Evolutionary conservation across 64 coral and sea anemone species (phyloP).

Genomic region (Catalaphyllia jardinei): DNA sequence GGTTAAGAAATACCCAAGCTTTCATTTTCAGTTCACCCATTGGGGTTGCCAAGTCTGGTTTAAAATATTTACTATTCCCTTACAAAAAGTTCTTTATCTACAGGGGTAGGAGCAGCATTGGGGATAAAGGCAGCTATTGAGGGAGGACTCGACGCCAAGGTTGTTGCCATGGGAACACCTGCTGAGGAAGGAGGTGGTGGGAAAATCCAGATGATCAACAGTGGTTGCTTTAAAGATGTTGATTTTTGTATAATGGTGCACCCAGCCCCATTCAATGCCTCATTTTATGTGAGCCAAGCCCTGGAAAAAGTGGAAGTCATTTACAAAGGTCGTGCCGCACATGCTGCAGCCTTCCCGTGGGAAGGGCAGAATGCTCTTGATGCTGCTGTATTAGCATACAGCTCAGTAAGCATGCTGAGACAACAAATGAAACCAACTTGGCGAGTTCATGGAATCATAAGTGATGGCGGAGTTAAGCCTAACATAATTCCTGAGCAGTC

Average conservation of each 20-base stretch:
- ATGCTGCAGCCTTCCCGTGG: not conserved
- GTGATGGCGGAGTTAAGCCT: conserved; percentile 61
- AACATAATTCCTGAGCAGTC: conserved; percentile 58
- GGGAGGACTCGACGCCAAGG: conserved; percentile 13
- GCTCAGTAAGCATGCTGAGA: conserved; percentile 59
- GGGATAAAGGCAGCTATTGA: conserved; percentile 50
- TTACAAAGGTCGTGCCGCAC: conserved; percentile 34
- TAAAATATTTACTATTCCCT: not conserved
- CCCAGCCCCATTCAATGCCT: conserved; percentile 59
- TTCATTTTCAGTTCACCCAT: too few species aligned
- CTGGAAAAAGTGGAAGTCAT: conserved; percentile 24
- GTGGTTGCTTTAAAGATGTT: conserved; percentile 51
- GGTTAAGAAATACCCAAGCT: too few species aligned
- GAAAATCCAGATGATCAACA: conserved; percentile 48
- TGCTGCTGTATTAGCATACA: conserved; percentile 65
- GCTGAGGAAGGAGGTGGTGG: conserved; percentile 64
- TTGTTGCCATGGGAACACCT: conserved; percentile 64
- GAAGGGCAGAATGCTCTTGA: conserved; percentile 60
- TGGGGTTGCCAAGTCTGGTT: too few species aligned
- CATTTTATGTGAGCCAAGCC: conserved; percentile 44
- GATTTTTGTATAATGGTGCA: conserved; percentile 71
- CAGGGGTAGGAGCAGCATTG: conserved; percentile 33
- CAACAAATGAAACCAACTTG: conserved; percentile 77
- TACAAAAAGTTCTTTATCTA: not conserved
- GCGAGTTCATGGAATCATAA: conserved; percentile 74